Percentiles rank a stretch among this genome's conserved stretches.
phyloP scores from a whole-genome alignment of 2,888 invertebrate genomes.

The Caenorhabditis panamensis region DNA sequence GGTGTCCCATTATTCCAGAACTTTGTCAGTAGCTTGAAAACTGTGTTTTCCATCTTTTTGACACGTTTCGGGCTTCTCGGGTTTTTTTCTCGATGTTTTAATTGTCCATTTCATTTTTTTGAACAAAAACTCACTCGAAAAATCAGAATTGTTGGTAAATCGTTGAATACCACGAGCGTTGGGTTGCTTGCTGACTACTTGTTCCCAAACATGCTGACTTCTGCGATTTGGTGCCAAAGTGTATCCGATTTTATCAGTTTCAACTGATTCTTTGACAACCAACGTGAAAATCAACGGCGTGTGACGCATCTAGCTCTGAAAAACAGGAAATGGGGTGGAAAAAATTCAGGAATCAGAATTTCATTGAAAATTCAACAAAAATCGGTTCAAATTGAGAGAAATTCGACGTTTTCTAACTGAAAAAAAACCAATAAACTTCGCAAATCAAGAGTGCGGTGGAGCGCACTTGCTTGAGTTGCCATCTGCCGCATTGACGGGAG shows the following conservation, averaged over 20 bases:
- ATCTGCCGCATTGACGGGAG: too few species aligned
- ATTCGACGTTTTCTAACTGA: background rate
- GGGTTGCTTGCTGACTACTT: conserved; percentile 44
- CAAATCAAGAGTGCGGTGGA: too few species aligned
- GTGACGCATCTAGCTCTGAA: background rate
- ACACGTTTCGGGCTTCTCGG: too few species aligned
- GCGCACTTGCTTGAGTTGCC: too few species aligned
- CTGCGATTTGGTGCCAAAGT: conserved; percentile 35
- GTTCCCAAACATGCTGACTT: conserved; percentile 40
- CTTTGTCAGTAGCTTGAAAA: too few species aligned
- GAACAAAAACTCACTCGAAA: conserved; percentile 54
- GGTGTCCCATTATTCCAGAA: too few species aligned
- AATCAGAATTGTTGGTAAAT: conserved; percentile 59
- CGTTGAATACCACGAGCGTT: conserved; percentile 65
- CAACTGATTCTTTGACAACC: conserved; percentile 15
- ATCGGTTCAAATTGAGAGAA: too few species aligned
- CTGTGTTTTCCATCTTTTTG: too few species aligned
- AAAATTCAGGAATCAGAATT: background rate
- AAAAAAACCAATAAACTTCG: too few species aligned
- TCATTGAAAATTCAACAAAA: background rate
- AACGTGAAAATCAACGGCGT: background rate
- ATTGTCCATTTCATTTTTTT: conserved; percentile 5
- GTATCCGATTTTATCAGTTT: conserved; percentile 12
- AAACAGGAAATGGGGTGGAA: background rate
- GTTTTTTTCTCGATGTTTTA: background rate